Base-by-base conservation (phyloP, 2,113 vertebrate genomes). In the Aegithalos caudatus region DNA sequence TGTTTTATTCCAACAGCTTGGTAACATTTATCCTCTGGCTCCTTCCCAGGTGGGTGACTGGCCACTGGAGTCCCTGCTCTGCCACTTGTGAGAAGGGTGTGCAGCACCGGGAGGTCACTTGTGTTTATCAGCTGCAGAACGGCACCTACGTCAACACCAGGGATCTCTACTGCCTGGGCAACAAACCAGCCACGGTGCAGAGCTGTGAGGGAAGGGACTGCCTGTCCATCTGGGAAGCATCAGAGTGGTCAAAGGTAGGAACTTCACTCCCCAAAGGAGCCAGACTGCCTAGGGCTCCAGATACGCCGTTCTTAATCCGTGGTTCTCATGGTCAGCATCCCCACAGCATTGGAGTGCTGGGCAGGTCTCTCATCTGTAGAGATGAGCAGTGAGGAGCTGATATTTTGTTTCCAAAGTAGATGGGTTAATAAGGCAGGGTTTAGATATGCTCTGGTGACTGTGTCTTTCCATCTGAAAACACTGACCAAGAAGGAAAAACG, bases 221-320 rank as follows among this genome's bases (percentile, higher is more conserved):
- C 92, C 98, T 99, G 66, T 98, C 98, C 14, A 97, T 98, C 88
- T 99, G 99, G 99, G 99, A 99, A 88, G 99, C 99, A 1, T 99
- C 99, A 1, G 99, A 99, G 96, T 99, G 99, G 99, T 99, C 99
- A 77, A 98, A 99, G 99, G 99, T 99, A 94, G 50, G 97, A 94
- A 10, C 24, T 25, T 14, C 51, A 29, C n/a, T 42, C 21, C 9
- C 76, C 51, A 66, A 53, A 58, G 67, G 28, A 93, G 51, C 28
- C 47, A 77, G 37, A n/a, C 27, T 67, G 44, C 40, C 7, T 28
- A 16, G 33, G 58, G 54, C n/a, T 80, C 80, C 7, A 3, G 15
- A 9, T 64, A 12, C 10, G 1, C 56, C 69, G n/a, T 27, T 42
- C 47, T n/a, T 27, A 16, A n/a, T 77, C 31, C 42, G 18, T 1